Evolutionary conservation across 2,113 vertebrate species (phyloP).

Genomic region (Myodes glareolus): DNA sequence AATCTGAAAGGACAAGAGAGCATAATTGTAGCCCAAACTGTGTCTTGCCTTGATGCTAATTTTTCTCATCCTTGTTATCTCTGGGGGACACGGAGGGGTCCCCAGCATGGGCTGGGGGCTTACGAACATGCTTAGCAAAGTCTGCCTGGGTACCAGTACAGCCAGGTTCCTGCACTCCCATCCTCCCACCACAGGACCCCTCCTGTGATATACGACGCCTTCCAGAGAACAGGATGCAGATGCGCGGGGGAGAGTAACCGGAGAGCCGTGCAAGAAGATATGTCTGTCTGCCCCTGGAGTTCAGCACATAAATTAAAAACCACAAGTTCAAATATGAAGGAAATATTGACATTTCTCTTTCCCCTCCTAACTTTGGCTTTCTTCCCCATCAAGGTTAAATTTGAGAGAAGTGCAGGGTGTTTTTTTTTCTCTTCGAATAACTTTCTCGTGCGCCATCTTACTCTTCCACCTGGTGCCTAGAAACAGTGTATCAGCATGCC

Average conservation of each 20-base stretch:
- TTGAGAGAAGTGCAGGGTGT: not conserved
- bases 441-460: not conserved
- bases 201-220: slow-evolving; percentile 6
- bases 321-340: not conserved
- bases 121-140: not conserved
- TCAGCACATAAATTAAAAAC: not conserved
- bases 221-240: slow-evolving; percentile 56
- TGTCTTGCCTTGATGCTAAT: slow-evolving; percentile 15
- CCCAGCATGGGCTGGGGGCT: slow-evolving; percentile 56
- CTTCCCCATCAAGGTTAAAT: not conserved
- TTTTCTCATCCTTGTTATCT: slow-evolving; percentile 55
- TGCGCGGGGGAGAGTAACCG: not conserved
- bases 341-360: not conserved
- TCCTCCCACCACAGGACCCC: not conserved
- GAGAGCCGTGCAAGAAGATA: not conserved
- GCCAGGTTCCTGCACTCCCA: not conserved
- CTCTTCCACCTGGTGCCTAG: not conserved
- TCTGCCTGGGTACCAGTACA: not conserved
- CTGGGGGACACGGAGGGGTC: slow-evolving; percentile 68
- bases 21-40: slow-evolving; percentile 66
- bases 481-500: no score
- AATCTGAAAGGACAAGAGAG: not conserved
- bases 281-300: not conserved
- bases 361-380: not conserved
- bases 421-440: not conserved